Percentiles rank a stretch among this genome's conserved stretches.
Conservation (phyloP, 2,888 invertebrate species). For the Cylindroiulus punctatus region DNA sequence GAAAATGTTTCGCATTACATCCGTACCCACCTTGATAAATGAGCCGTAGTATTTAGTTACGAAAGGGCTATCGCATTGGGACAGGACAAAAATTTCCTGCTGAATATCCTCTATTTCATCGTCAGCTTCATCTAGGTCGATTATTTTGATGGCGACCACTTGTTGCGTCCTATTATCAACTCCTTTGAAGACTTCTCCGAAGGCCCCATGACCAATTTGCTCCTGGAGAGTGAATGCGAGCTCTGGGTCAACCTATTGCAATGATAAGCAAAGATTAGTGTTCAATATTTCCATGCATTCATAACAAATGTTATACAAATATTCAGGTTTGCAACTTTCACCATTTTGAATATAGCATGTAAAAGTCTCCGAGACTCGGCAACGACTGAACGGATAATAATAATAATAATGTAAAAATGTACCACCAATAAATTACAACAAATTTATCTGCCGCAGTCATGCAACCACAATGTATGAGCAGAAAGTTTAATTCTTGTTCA, state of each 20-base stretch:
- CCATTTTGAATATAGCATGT: no score
- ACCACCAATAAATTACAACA: no score
- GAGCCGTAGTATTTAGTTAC: conserved; percentile 99
- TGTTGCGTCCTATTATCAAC: conserved; percentile 97
- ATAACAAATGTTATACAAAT: no score
- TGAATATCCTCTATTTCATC: conserved; percentile 99
- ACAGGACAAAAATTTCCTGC: conserved; percentile 99
- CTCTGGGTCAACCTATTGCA: conserved; percentile 88
- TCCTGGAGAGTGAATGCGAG: conserved; percentile 98
- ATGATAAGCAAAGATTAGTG: no score
- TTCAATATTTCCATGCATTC: no score
- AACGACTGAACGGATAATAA: no score
- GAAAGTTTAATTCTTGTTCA: no score
- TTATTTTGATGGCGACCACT: conserved; percentile 98
- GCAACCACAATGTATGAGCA: no score
- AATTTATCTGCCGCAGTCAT: no score
- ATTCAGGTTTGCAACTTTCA: no score
- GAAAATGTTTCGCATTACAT: not conserved
- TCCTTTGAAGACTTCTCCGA: conserved; percentile 99
- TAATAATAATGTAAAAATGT: no score
- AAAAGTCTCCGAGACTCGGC: no score
- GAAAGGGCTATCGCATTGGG: conserved; percentile 98
- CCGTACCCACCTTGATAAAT: conserved; percentile 86
- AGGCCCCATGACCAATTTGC: conserved; percentile 94
- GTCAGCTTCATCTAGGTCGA: conserved; percentile 99